Evolutionary conservation across 2,797 vertebrate genomes (phyloP).

Genomic region (Urocyon cinereoargenteus): DNA sequence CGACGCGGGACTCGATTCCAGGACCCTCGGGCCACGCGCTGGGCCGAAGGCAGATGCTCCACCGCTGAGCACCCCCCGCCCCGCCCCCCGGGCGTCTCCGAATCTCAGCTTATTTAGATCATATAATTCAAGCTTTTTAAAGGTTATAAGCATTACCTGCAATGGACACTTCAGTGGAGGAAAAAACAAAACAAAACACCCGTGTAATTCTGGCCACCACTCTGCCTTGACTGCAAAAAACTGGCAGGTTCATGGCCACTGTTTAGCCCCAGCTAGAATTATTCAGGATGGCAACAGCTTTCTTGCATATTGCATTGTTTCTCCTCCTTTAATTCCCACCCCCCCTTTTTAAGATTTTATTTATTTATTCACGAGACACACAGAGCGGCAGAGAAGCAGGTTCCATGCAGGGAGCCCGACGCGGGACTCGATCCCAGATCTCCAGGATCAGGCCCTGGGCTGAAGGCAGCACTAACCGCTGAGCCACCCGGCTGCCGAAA

Average conservation of each 20-base stretch:
- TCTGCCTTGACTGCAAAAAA: not conserved
- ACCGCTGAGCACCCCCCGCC: too few relatives aligned
- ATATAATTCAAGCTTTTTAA: not conserved
- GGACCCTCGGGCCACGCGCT: too few relatives aligned
- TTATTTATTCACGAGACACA: too few relatives aligned
- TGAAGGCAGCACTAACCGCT: too few relatives aligned
- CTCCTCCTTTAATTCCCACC: not conserved
- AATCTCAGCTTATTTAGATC: not conserved
- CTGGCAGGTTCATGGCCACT: not conserved
- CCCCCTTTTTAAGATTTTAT: too few relatives aligned
- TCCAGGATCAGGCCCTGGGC: too few relatives aligned
- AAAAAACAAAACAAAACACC: not conserved
- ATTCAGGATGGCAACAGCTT: not conserved
- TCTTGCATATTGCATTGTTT: not conserved
- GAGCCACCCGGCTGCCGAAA: not conserved
- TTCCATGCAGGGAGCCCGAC: too few relatives aligned
- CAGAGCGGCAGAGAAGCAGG: too few relatives aligned
- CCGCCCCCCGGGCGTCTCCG: fast-evolving
- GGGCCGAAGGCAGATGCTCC: too few relatives aligned
- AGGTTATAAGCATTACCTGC: not conserved
- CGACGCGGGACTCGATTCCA: too few relatives aligned
- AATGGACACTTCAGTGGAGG: not conserved
- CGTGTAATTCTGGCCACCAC: not conserved
- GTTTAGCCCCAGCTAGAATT: not conserved
- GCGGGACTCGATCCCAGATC: too few relatives aligned